Conservation (phyloP, 2,888 invertebrate species). For the Drosophila antonietae region DNA sequence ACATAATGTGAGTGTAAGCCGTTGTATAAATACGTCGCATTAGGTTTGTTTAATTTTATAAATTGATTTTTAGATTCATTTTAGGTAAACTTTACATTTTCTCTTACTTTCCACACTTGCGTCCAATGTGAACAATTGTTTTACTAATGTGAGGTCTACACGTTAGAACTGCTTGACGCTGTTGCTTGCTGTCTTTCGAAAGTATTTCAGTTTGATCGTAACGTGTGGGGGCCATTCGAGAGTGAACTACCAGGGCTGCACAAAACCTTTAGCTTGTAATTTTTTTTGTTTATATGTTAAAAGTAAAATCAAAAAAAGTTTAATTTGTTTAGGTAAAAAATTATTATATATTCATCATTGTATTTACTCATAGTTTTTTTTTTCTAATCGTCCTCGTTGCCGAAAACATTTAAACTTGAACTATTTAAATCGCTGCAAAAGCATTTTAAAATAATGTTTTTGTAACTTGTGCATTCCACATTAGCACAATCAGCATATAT, state of each 20-base stretch:
- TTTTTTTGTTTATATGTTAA: too few species aligned
- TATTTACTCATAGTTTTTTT: slow-evolving; percentile 56
- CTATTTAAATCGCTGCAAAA: slow-evolving; percentile 58
- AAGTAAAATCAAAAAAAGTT: slow-evolving; percentile 4
- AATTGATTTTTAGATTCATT: slow-evolving; percentile 11
- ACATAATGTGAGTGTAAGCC: slow-evolving; percentile 61
- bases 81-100: neutral
- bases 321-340: slow-evolving; percentile 65
- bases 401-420: slow-evolving; percentile 70
- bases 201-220: neutral
- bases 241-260: slow-evolving; percentile 20
- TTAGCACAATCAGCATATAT: slow-evolving; percentile 49
- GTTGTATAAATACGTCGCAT: slow-evolving; percentile 62
- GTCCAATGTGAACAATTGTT: slow-evolving; percentile 38
- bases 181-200: too few species aligned
- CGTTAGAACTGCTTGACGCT: slow-evolving; percentile 11
- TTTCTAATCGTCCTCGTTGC: slow-evolving; percentile 59
- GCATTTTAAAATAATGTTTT: slow-evolving; percentile 66
- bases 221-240: neutral
- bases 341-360: slow-evolving; percentile 72
- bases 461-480: slow-evolving; percentile 45
- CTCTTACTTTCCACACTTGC: neutral
- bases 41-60: neutral
- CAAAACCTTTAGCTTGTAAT: neutral
- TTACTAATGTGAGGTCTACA: slow-evolving; percentile 6